A percentile compares a stretch with the other conserved stretches of the same genome.
Evolutionary conservation across 1,140 invertebrate genomes (phyloP).

Genomic region (Patella vulgata): DNA sequence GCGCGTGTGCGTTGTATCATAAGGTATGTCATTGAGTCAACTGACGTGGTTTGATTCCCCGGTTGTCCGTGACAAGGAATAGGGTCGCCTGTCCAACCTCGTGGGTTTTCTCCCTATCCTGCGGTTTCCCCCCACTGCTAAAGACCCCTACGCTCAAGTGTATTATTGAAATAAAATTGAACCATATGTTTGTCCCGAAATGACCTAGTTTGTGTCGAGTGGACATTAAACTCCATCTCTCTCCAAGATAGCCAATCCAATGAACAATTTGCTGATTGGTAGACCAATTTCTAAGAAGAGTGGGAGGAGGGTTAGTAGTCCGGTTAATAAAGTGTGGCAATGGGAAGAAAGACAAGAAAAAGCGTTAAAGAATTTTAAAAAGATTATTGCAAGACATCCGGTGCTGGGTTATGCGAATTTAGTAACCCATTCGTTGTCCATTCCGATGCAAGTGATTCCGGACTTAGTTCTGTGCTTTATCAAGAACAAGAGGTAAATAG

Average conservation of each 20-base stretch:
- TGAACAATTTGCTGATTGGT: slow-evolving; percentile 40
- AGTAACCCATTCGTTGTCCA: slow-evolving; percentile 28
- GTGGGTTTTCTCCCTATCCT: too few relatives aligned
- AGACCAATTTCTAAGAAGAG: background rate
- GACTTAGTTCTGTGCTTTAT: slow-evolving; percentile 42
- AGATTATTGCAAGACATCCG: slow-evolving; percentile 27
- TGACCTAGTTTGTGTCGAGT: too few relatives aligned
- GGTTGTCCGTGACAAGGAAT: too few relatives aligned
- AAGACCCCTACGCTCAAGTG: too few relatives aligned
- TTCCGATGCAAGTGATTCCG: slow-evolving; percentile 33
- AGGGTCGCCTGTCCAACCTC: too few relatives aligned
- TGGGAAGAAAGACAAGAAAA: slow-evolving; percentile 20
- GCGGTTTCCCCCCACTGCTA: too few relatives aligned
- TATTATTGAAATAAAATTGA: too few relatives aligned
- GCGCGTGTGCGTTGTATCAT: too few relatives aligned
- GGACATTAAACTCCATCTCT: too few relatives aligned
- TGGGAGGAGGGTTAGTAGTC: background rate
- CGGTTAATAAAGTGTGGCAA: slow-evolving; percentile 5
- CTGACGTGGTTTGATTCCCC: too few relatives aligned
- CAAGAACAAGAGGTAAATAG: slow-evolving; percentile 39
- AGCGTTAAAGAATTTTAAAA: slow-evolving; percentile 33
- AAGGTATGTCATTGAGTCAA: too few relatives aligned
- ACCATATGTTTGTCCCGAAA: too few relatives aligned
- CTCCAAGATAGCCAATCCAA: slow-evolving; percentile 34
- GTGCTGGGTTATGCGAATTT: slow-evolving; percentile 37